Evolutionary conservation across 2,113 vertebrate species (phyloP), one percentile per base, ranked within the genome.

Genomic region (Monopterus albus): DNA sequence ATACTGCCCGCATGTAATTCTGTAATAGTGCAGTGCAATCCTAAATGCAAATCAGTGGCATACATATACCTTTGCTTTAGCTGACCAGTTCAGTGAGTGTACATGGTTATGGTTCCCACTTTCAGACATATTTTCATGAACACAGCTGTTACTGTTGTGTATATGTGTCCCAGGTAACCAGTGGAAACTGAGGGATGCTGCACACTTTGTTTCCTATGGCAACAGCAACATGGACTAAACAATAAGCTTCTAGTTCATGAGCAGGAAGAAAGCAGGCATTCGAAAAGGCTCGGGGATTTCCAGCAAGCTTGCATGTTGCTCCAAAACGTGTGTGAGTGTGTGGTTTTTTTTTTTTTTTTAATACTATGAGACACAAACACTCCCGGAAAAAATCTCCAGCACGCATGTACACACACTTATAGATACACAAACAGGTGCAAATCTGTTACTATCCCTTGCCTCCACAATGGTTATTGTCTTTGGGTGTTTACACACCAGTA

Each of bases 381-480:
- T 66, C n/a, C 1, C 14, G 11, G 13, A 63, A 78, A 45, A 42
- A 7, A 6, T 23, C 1, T 31, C 45, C 31, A 28, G 62, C 35
- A 26, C 53, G 55, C 51, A 38, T 1, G 6, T 15, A 72, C 47
- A 78, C 40, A 53, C 7, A 64, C 39, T 52, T 46, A 68, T 67
- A 72, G 20, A 76, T 11, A 75, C 42, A 70, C 47, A 79, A 69
- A 79, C 91, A 93, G 90, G 88, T 92, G 91, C 86, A 66, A 62
- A 58, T 63, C 26, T 25, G 61, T 59, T 18, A 42, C 38, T 55
- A 55, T 38, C 55, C 67, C 58, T 62, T 21, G 33, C 55, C 43
- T 36, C 59, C 73, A 94, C 92, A 93, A 94, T 94, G 83, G 90
- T 88, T 56, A 94, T 94, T 94, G 93, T 94, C 76, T 76, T 53